These are phyloP conservation scores for Drosophila funebris DNA, from an alignment of 1,140 invertebrate species.

Conservation along the genomic window DNA sequence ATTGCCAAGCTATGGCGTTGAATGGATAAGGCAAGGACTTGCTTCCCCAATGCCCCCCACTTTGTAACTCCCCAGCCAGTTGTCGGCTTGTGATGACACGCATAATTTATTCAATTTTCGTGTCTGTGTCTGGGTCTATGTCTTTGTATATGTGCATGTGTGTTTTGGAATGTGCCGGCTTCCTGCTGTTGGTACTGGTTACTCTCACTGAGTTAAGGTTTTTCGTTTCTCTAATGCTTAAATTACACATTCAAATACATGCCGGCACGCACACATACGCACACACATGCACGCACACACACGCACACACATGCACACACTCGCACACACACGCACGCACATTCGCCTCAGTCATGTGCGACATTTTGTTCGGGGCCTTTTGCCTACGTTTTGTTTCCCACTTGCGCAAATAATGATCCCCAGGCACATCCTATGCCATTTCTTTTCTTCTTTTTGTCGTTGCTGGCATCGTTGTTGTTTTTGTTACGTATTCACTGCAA, in stretches of 20 bases:
- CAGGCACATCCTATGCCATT: constrained; percentile 58
- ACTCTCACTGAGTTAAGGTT: constrained; percentile 61
- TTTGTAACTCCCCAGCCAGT: constrained; percentile 11
- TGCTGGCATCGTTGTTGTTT: constrained; percentile 22
- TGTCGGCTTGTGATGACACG: constrained; percentile 76
- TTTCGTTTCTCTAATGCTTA: constrained; percentile 78
- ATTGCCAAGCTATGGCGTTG: constrained; percentile 49
- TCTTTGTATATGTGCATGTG: constrained; percentile 8
- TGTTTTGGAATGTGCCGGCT: constrained; percentile 22
- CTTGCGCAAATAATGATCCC: constrained; percentile 81
- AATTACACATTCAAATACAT: constrained; percentile 78
- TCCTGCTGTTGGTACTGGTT: constrained; percentile 22
- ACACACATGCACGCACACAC: constrained; percentile 13
- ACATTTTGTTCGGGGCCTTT: constrained; percentile 63
- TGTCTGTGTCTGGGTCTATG: constrained; percentile 26
- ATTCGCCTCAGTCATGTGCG: constrained; percentile 75
- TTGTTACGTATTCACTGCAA: constrained; percentile 77
- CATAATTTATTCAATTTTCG: constrained; percentile 82
- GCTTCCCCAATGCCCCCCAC: not conserved
- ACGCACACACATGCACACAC: constrained; percentile 1
- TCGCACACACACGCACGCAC: constrained; percentile 21
- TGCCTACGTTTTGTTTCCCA: constrained; percentile 79
- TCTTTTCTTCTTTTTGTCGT: constrained; percentile 16
- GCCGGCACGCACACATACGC: constrained; percentile 36
- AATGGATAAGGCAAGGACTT: constrained; percentile 20